Conservation (phyloP, 2,113 vertebrate genomes). For the Cygnus buccinator region DNA sequence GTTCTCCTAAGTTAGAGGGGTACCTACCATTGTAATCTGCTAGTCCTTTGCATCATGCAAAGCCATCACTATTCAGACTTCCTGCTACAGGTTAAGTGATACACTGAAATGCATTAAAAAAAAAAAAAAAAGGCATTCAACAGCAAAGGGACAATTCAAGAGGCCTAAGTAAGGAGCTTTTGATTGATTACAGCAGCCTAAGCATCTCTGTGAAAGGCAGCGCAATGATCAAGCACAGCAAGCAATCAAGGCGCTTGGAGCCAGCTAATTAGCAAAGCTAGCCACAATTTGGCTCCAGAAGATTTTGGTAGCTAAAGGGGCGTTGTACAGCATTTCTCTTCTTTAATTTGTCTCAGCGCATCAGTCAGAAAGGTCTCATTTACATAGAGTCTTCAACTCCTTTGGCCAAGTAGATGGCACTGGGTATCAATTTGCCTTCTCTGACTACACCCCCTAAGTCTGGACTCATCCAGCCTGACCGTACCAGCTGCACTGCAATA, state of each 20-base stretch:
- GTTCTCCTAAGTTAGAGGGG: neutral
- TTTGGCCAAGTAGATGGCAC: neutral
- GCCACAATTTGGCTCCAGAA: neutral
- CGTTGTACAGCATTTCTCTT: neutral
- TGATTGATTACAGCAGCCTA: neutral
- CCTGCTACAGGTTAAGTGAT: neutral
- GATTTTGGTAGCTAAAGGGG: neutral
- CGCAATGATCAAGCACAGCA: rapidly evolving
- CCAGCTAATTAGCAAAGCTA: neutral
- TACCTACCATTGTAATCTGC: neutral
- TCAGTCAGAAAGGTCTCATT: neutral
- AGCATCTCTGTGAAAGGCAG: neutral
- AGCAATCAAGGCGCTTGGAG: rapidly evolving
- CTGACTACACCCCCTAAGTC: neutral
- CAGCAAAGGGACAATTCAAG: neutral
- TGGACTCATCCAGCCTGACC: neutral
- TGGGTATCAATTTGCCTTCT: neutral
- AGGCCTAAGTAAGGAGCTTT: neutral
- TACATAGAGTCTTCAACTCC: neutral
- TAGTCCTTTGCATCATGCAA: neutral
- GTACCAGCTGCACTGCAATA: neutral
- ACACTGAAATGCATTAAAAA: neutral
- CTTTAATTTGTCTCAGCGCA: neutral
- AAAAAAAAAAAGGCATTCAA: neutral
- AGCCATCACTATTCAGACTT: neutral